Percentiles rank a stretch among this genome's conserved stretches.
These are phyloP conservation scores for Nanger granti DNA, from an alignment of 2,113 vertebrate species.

Conservation along the genomic window DNA sequence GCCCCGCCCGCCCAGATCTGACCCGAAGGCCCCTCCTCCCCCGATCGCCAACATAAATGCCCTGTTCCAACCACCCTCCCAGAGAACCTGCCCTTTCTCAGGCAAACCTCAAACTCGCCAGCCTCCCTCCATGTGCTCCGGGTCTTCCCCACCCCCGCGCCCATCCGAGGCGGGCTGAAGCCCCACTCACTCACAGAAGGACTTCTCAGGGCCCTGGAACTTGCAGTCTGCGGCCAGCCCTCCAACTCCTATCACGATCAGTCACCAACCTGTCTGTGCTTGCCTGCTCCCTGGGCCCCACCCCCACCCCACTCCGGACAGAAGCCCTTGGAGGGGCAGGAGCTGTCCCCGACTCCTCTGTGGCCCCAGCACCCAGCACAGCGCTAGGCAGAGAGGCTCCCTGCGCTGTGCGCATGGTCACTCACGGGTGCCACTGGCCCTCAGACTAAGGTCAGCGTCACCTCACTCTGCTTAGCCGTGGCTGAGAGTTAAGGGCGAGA, in stretches of 20 bases:
- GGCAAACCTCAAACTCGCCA: background rate
- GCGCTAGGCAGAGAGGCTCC: background rate
- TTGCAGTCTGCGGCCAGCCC: background rate
- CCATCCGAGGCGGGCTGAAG: background rate
- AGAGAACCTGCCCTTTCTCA: background rate
- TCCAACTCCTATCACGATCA: background rate
- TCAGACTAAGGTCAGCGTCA: too few relatives aligned
- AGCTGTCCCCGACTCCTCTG: background rate
- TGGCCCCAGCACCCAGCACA: background rate
- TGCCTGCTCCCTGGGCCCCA: background rate
- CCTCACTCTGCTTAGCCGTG: accelerated
- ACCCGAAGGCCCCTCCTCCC: too few relatives aligned
- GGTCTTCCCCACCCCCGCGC: background rate
- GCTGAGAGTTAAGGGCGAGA: background rate
- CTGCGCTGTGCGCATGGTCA: accelerated
- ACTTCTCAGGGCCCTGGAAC: background rate
- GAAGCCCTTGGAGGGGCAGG: background rate
- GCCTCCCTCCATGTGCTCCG: background rate
- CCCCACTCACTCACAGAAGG: background rate
- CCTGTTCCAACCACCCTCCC: background rate
- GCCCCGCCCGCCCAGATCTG: too few relatives aligned
- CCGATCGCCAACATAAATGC: background rate
- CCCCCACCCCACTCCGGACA: background rate
- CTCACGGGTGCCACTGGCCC: background rate
- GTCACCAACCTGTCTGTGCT: background rate